Conservation (phyloP, 2,797 vertebrate species). For the Leuciscus waleckii region DNA sequence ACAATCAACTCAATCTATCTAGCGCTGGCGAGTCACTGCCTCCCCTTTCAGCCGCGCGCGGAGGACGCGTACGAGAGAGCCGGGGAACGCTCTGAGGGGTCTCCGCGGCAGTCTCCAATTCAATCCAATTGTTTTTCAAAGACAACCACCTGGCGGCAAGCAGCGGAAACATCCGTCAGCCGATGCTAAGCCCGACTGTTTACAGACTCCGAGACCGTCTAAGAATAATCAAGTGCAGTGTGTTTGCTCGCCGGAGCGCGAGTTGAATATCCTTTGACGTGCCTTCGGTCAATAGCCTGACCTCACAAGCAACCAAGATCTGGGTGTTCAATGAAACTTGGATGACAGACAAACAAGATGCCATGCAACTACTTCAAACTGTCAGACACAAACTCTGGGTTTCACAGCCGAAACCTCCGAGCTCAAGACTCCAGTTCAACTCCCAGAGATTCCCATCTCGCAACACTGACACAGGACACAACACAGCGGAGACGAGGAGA, state of each 20-base stretch:
- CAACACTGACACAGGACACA: slow-evolving; percentile 54
- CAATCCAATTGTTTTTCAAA: slow-evolving; percentile 71
- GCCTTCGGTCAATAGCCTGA: slow-evolving; percentile 9
- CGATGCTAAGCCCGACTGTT: slow-evolving; percentile 8
- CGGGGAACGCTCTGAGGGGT: neutral
- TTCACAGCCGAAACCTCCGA: slow-evolving; percentile 13
- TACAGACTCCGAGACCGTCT: slow-evolving; percentile 10
- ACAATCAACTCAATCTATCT: slow-evolving; percentile 59
- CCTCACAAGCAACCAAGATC: neutral
- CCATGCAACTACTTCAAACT: slow-evolving; percentile 9
- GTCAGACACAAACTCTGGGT: slow-evolving; percentile 3
- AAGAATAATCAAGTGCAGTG: slow-evolving; percentile 24
- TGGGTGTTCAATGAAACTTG: neutral
- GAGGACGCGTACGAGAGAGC: neutral
- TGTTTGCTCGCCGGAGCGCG: neutral
- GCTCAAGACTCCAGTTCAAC: slow-evolving; percentile 43
- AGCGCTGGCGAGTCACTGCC: neutral
- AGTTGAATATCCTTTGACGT: slow-evolving; percentile 8
- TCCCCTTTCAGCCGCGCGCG: neutral
- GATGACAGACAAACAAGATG: slow-evolving; percentile 20
- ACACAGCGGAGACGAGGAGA: slow-evolving; percentile 57
- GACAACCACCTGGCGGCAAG: slow-evolving; percentile 79
- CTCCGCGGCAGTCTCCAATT: slow-evolving; percentile 18
- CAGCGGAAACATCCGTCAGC: slow-evolving; percentile 62
- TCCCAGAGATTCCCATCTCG: slow-evolving; percentile 58